Percentiles rank a stretch among this genome's conserved stretches.
Conservation (phyloP, 2,797 vertebrate genomes). For the Champsocephalus esox region DNA sequence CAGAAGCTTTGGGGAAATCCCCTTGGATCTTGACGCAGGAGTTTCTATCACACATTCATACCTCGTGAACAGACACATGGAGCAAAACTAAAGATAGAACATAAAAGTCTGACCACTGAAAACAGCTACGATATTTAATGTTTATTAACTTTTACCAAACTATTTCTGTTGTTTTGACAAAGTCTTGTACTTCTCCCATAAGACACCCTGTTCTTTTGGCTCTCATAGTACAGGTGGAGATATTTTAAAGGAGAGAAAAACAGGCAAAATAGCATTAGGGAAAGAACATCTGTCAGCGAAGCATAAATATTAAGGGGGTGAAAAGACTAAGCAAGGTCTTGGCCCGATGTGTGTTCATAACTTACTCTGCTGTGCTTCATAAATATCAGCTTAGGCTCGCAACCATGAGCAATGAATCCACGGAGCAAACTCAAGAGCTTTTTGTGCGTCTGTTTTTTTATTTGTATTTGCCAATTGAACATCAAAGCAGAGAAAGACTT, state of each 20-base stretch:
- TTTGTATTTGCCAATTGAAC: slow-evolving; percentile 64
- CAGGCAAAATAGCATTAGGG: slow-evolving; percentile 57
- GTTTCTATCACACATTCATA: neutral
- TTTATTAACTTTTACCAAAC: slow-evolving; percentile 9
- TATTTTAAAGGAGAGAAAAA: slow-evolving; percentile 59
- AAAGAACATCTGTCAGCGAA: slow-evolving; percentile 56
- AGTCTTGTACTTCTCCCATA: neutral
- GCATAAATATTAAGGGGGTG: slow-evolving; percentile 81
- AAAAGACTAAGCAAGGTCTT: slow-evolving; percentile 78
- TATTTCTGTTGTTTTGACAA: neutral
- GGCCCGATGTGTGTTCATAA: slow-evolving; percentile 78
- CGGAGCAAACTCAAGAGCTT: slow-evolving; percentile 49
- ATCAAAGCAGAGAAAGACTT: slow-evolving; percentile 43
- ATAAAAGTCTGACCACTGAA: slow-evolving; percentile 4
- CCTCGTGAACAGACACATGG: neutral
- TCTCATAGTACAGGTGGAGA: slow-evolving; percentile 9
- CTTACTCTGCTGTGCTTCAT: slow-evolving; percentile 76
- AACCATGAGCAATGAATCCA: slow-evolving; percentile 74
- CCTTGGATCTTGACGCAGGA: neutral
- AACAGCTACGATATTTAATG: neutral
- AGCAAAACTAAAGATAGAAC: neutral
- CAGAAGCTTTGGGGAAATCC: slow-evolving; percentile 1
- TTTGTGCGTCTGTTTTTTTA: slow-evolving; percentile 35
- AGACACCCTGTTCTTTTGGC: neutral
- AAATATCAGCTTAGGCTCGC: slow-evolving; percentile 81